Evolutionary conservation across 2,797 vertebrate genomes (phyloP).

Genomic region (Arnoldichthys spilopterus): DNA sequence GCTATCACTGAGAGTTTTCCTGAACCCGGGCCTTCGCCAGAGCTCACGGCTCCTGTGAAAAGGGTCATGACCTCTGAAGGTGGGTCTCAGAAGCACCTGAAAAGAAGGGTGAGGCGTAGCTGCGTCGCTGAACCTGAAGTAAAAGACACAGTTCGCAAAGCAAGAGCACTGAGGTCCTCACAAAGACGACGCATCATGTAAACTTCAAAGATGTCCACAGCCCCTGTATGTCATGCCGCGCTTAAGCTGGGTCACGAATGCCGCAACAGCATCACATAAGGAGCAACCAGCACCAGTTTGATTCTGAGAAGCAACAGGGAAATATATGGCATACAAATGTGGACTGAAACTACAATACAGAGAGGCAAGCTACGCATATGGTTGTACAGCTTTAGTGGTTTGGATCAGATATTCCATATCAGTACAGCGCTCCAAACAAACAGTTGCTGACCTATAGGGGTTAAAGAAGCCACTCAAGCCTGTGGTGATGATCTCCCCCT

Average conservation of each 20-base stretch:
- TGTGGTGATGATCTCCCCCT: not conserved
- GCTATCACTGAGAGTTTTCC: slow-evolving; percentile 55
- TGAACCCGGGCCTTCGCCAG: slow-evolving; percentile 63
- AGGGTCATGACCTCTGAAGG: slow-evolving; percentile 38
- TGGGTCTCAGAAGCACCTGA: slow-evolving; percentile 71
- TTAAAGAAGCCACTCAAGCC: slow-evolving; percentile 24
- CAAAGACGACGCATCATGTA: slow-evolving; percentile 66
- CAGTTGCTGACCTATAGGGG: slow-evolving; percentile 9
- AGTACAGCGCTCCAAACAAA: slow-evolving; percentile 32
- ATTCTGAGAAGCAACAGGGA: slow-evolving; percentile 53
- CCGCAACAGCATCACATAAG: slow-evolving; percentile 57
- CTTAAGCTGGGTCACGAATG: slow-evolving; percentile 31
- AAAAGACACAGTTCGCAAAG: slow-evolving; percentile 54
- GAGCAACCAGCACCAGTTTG: slow-evolving; percentile 75
- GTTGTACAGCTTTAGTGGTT: slow-evolving; percentile 23
- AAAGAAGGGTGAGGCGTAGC: slow-evolving; percentile 57
- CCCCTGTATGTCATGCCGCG: slow-evolving; percentile 30
- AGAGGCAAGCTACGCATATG: slow-evolving; percentile 33
- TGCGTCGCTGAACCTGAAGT: slow-evolving; percentile 57
- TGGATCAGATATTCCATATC: slow-evolving; percentile 43
- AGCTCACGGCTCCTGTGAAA: slow-evolving; percentile 57
- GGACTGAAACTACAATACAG: slow-evolving; percentile 42
- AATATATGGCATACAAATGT: slow-evolving; percentile 54
- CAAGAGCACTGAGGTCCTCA: slow-evolving; percentile 59
- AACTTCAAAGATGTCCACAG: slow-evolving; percentile 69